A percentile compares a stretch with the other conserved stretches of the same genome.
Evolutionary conservation across 2,888 invertebrate species (phyloP).

Genomic region (Epiblema foenella): DNA sequence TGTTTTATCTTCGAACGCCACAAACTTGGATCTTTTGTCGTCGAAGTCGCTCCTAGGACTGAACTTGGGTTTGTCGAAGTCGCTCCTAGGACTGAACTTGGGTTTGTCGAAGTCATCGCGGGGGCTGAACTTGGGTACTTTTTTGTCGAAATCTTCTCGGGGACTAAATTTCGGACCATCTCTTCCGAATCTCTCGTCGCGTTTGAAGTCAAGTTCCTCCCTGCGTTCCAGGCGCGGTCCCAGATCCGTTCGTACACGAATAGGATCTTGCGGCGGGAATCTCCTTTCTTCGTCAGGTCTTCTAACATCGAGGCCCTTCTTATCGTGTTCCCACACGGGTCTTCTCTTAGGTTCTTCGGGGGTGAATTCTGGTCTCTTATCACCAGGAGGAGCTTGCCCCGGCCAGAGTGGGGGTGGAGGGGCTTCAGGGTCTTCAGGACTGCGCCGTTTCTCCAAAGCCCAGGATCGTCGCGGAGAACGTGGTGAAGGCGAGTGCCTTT

Average conservation of each 20-base stretch:
- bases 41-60: constrained; percentile 19
- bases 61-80: constrained; percentile 40
- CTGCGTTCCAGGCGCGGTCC: constrained; percentile 35
- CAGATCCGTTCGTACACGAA: constrained; percentile 46
- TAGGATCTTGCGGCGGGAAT: constrained; percentile 31
- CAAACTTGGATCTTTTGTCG: constrained; percentile 19
- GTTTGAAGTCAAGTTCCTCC: constrained; percentile 47
- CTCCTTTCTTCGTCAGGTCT: constrained; percentile 29
- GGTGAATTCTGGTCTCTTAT: constrained; percentile 48
- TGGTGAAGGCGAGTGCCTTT: constrained; percentile 70
- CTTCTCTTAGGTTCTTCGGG: constrained; percentile 34
- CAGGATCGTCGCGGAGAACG: constrained; percentile 74
- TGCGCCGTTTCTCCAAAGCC: constrained; percentile 74
- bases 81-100: constrained; percentile 25
- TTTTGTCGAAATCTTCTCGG: constrained; percentile 32
- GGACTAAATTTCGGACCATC: constrained; percentile 37
- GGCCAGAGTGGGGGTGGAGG: constrained; percentile 77
- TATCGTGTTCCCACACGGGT: constrained; percentile 48
- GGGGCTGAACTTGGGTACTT: constrained; percentile 13
- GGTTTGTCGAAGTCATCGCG: constrained; percentile 17
- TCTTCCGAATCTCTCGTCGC: constrained; percentile 45
- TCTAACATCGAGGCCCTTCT: constrained; percentile 40
- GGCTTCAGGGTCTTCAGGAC: constrained; percentile 63
- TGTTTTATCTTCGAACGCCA: constrained; percentile 18
- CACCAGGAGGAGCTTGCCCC: constrained; percentile 54